Conservation (phyloP, 2,797 vertebrate species). For the Cheirogaleus major region DNA sequence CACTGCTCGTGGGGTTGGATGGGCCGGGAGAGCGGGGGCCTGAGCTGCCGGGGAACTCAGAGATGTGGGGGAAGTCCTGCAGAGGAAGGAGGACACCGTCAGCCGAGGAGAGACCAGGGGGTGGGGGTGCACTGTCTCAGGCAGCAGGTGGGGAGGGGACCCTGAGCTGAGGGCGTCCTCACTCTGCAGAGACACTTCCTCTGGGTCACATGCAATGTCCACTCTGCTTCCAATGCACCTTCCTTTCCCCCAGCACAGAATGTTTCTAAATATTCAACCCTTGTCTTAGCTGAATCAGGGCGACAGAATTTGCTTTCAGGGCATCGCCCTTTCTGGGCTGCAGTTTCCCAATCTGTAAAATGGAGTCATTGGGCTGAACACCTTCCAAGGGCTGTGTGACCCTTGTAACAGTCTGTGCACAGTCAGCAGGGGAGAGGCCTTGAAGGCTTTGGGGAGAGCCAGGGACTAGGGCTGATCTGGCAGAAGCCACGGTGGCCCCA, state of each 20-base stretch:
- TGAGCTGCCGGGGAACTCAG: constrained; percentile 95
- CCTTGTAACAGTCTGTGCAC: neutral
- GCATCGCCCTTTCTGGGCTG: neutral
- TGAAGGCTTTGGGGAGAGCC: neutral
- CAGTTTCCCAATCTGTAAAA: constrained; percentile 3
- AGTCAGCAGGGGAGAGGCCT: neutral
- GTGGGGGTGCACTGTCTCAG: rapidly evolving
- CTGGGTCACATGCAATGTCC: rapidly evolving
- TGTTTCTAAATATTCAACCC: neutral
- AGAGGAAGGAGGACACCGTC: neutral
- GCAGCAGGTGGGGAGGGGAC: rapidly evolving
- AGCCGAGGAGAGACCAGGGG: rapidly evolving
- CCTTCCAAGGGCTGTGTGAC: neutral
- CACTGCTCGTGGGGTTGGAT: constrained; percentile 90
- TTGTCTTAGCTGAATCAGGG: neutral
- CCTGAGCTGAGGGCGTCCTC: neutral
- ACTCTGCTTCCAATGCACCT: neutral
- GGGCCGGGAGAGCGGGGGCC: constrained; percentile 95
- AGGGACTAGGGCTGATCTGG: neutral
- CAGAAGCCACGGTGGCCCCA: neutral
- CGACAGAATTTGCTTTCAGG: neutral
- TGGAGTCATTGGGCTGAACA: neutral
- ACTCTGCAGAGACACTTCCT: neutral
- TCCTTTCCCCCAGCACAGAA: neutral
- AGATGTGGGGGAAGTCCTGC: constrained; percentile 96